phyloP scores from a whole-genome alignment of 2,113 vertebrate species.

The Malurus melanocephalus region DNA sequence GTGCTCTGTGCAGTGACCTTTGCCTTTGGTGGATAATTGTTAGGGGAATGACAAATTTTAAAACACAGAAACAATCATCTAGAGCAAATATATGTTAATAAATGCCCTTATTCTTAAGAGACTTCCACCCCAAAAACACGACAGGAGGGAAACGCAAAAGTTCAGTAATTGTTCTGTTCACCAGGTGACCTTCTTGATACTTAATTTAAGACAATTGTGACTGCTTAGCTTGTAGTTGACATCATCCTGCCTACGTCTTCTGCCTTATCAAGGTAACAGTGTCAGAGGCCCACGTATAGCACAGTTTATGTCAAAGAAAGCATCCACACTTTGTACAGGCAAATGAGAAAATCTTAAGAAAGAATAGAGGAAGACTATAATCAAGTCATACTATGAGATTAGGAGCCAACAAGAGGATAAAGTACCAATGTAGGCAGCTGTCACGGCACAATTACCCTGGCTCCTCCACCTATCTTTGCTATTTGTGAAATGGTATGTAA shows the following conservation, averaged over 20 bases:
- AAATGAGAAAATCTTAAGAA: slow-evolving; percentile 8
- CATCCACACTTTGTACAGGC: neutral
- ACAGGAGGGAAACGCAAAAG: neutral
- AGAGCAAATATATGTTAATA: neutral
- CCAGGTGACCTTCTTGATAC: neutral
- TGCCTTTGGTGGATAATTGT: neutral
- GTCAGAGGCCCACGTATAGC: neutral
- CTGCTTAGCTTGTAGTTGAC: neutral
- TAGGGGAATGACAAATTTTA: neutral
- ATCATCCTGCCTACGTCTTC: neutral
- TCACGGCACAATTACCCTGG: neutral
- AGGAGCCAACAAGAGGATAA: neutral
- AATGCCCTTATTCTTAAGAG: neutral
- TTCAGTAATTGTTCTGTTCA: neutral
- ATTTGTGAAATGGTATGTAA: accelerated
- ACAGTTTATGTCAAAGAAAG: neutral
- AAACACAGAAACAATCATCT: neutral
- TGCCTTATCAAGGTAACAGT: neutral
- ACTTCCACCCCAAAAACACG: neutral
- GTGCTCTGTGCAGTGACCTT: neutral
- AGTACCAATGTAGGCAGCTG: neutral
- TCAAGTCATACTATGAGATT: neutral
- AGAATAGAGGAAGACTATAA: neutral
- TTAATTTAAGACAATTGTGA: neutral
- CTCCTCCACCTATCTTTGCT: neutral